Percentiles rank a stretch among this genome's conserved stretches.
phyloP scores from a whole-genome alignment of 1,140 invertebrate species.

The Nomia melanderi region DNA sequence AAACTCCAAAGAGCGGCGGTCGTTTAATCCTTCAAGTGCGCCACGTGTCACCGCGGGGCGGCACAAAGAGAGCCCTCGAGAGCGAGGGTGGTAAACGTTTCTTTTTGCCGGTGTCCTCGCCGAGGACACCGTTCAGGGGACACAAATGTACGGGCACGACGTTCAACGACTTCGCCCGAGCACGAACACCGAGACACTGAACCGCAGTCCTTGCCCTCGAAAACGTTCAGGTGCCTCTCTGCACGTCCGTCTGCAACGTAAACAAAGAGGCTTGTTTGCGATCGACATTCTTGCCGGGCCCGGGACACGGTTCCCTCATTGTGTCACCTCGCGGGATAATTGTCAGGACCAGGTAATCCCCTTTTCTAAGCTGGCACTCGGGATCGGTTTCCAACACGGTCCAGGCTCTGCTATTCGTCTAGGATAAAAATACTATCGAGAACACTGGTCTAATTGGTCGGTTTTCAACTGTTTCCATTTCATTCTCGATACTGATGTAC shows the following conservation, averaged over 20 bases:
- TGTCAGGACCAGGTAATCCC: not conserved
- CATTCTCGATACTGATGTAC: no score
- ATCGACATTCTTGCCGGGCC: not conserved
- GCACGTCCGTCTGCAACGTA: constrained; percentile 12
- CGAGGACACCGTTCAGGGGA: not conserved
- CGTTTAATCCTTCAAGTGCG: not conserved
- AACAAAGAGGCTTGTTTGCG: constrained; percentile 17
- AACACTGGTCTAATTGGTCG: no score
- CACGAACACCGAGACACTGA: constrained; percentile 31
- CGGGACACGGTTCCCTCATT: not conserved
- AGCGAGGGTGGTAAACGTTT: not conserved
- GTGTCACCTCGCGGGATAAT: not conserved
- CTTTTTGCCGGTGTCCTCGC: constrained; percentile 6
- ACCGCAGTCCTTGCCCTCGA: constrained; percentile 40
- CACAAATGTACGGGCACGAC: not conserved
- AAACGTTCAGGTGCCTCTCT: constrained; percentile 28
- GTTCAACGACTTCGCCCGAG: constrained; percentile 6
- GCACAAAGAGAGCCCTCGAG: not conserved
- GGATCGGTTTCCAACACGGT: not conserved
- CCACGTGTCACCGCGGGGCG: constrained; percentile 1
- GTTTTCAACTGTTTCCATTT: no score
- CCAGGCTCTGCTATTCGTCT: no score
- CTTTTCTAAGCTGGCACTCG: not conserved
- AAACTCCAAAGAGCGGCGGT: not conserved
- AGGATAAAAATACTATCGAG: no score